phyloP scores from a whole-genome alignment of 2,113 vertebrate species.

The Zosterops japonicus region DNA sequence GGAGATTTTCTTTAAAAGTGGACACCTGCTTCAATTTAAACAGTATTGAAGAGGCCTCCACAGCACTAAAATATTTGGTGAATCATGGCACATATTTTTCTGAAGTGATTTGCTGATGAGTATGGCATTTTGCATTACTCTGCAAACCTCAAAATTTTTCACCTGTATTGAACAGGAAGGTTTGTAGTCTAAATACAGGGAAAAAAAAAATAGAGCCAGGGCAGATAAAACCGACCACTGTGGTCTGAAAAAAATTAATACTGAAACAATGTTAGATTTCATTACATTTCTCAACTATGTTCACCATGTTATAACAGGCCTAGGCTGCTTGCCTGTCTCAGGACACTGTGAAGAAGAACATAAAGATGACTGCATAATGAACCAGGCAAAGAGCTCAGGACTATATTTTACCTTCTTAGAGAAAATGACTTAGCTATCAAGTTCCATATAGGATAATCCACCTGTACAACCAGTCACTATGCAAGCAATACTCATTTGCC shows the following conservation, averaged over 20 bases:
- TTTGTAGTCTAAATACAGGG: neutral
- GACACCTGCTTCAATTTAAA: neutral
- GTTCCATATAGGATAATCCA: fast-evolving
- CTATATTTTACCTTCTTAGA: neutral
- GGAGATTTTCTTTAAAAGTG: neutral
- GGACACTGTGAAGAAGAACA: neutral
- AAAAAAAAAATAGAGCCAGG: neutral
- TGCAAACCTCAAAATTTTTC: neutral
- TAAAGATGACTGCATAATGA: neutral
- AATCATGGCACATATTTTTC: neutral
- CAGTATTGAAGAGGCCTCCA: neutral
- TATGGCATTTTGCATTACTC: neutral
- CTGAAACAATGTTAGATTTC: neutral
- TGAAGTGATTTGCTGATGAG: neutral
- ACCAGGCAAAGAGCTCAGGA: neutral
- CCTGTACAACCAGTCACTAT: neutral
- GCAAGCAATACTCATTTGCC: neutral
- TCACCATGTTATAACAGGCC: neutral
- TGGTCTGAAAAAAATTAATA: neutral
- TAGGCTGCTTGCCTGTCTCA: neutral
- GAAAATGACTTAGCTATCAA: neutral
- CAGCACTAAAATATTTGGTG: neutral
- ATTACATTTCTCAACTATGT: neutral
- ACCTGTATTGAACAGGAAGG: neutral
- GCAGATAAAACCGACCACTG: neutral